phyloP scores from a whole-genome alignment of 2,797 vertebrate species.

The Strix occidentalis region DNA sequence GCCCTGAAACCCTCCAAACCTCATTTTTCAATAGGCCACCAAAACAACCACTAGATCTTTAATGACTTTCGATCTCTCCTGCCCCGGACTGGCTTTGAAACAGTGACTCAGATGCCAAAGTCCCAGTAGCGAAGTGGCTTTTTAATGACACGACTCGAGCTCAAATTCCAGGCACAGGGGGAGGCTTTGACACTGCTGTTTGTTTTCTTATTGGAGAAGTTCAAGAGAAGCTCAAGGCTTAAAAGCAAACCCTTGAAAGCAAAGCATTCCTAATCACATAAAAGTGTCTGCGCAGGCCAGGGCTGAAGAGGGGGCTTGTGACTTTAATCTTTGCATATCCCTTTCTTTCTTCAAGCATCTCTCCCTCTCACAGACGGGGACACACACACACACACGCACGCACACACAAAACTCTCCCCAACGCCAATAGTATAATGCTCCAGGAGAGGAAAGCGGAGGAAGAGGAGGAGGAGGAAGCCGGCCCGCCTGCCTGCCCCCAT shows the following conservation, averaged over 20 bases:
- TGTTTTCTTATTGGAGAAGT: conserved; percentile 80
- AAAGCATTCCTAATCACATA: conserved; percentile 80
- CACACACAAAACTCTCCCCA: conserved; percentile 60
- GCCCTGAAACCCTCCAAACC: conserved; percentile 36
- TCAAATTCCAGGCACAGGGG: conserved; percentile 62
- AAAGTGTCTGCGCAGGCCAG: conserved; percentile 73
- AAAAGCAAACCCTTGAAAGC: conserved; percentile 78
- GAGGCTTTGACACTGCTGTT: conserved; percentile 75
- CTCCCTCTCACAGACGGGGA: conserved; percentile 45
- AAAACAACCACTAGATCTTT: conserved; percentile 58
- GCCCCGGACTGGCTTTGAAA: conserved; percentile 69
- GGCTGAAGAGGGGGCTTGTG: conserved; percentile 70
- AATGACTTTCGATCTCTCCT: conserved; percentile 68
- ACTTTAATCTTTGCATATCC: conserved; percentile 73
- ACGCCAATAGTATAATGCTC: conserved; percentile 63
- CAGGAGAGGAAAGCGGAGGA: conserved; percentile 52
- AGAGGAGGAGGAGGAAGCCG: conserved; percentile 64
- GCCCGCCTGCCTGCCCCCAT: conserved; percentile 67
- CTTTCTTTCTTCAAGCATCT: conserved; percentile 72
- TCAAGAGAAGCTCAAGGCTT: conserved; percentile 77
- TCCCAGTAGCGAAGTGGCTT: conserved; percentile 47
- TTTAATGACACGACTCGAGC: conserved; percentile 66
- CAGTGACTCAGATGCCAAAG: conserved; percentile 61
- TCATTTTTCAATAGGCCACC: conserved; percentile 57
- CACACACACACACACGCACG: not conserved